phyloP scores from a whole-genome alignment of 2,888 invertebrate genomes.

The Drosophila longiperda region DNA sequence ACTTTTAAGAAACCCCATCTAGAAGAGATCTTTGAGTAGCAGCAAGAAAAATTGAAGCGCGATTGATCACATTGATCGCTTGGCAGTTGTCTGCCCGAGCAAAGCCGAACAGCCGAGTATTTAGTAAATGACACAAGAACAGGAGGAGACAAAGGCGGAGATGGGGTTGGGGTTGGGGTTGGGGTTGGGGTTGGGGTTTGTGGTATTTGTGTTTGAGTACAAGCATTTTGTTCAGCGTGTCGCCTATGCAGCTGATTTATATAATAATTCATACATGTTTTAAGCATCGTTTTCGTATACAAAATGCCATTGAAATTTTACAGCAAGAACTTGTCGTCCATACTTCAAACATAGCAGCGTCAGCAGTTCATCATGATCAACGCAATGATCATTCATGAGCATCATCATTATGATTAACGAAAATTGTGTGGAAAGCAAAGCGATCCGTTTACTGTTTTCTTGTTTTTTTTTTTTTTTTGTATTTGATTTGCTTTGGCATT shows the following conservation, averaged over 20 bases:
- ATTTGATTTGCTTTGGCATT: constrained; percentile 23
- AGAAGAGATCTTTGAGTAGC: constrained; percentile 51
- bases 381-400: constrained; percentile 2
- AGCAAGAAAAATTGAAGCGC: constrained; percentile 74
- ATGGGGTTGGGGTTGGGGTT: not conserved
- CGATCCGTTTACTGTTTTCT: constrained; percentile 35
- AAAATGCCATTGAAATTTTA: constrained; percentile 30
- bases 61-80: constrained; percentile 77
- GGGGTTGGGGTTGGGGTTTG: too few species aligned
- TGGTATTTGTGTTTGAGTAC: not conserved
- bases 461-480: constrained; percentile 1
- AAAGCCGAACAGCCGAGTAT: constrained; percentile 68
- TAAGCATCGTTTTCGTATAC: constrained; percentile 55
- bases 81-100: constrained; percentile 42
- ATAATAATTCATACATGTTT: constrained; percentile 69
- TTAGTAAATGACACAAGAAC: constrained; percentile 64
- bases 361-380: constrained; percentile 54
- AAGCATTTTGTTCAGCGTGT: constrained; percentile 28
- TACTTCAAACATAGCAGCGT: constrained; percentile 70
- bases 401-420: constrained; percentile 20
- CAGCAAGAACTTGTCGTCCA: constrained; percentile 64
- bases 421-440: constrained; percentile 62
- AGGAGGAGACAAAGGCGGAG: not conserved
- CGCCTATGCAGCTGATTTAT: constrained; percentile 55
- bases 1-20: constrained; percentile 32